Percentiles rank a stretch among this genome's conserved stretches.
These are phyloP conservation scores for Hemichromis elongatus DNA, from an alignment of 2,113 vertebrate genomes.

Conservation along the genomic window DNA sequence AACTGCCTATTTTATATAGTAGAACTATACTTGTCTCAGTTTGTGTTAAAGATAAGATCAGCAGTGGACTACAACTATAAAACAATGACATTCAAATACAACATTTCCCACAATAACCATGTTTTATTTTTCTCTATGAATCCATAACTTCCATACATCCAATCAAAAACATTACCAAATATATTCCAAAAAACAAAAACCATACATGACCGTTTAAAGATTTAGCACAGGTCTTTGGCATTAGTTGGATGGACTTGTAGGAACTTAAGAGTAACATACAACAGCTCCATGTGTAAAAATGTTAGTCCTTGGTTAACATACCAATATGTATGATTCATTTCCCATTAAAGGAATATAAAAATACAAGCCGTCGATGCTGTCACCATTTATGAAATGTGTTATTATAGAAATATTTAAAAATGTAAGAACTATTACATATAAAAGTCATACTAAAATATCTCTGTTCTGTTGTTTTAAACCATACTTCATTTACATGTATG, in stretches of 20 bases:
- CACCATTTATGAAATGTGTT: conserved; percentile 7
- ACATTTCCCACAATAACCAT: background rate
- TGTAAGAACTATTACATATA: background rate
- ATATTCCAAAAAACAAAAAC: background rate
- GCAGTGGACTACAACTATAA: background rate
- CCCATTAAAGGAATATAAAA: background rate
- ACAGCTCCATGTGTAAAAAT: background rate
- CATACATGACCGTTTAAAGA: background rate
- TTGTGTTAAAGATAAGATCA: background rate
- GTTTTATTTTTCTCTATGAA: background rate
- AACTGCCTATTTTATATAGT: background rate
- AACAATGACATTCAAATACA: background rate
- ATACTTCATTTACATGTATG: conserved; percentile 21
- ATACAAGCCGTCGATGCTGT: background rate
- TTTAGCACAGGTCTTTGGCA: conserved; percentile 25
- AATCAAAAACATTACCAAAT: background rate
- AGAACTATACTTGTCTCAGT: background rate
- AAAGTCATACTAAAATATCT: conserved; percentile 11
- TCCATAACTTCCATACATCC: background rate
- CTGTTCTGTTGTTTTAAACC: conserved; percentile 8
- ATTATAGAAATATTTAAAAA: conserved; percentile 31
- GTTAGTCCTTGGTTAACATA: background rate
- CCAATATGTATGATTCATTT: background rate
- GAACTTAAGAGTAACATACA: background rate
- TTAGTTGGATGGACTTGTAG: conserved; percentile 14